These are phyloP conservation scores for Bombyx mandarina DNA, from an alignment of 1,140 invertebrate genomes.

Conservation along the genomic window DNA sequence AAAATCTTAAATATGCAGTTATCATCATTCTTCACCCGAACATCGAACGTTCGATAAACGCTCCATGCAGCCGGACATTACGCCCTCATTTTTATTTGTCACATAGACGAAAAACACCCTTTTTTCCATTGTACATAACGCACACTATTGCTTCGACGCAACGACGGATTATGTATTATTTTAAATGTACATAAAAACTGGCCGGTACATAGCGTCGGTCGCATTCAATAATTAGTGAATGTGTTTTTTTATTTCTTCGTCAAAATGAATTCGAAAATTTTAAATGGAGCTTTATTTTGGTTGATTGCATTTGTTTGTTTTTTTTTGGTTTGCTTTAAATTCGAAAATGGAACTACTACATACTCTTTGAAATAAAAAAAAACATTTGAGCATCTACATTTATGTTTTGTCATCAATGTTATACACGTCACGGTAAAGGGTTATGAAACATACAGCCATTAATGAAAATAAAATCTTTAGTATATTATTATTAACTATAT, in stretches of 20 bases:
- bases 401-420: no score
- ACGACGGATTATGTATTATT: constrained; percentile 12
- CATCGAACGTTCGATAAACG: constrained; percentile 47
- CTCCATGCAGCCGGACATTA: constrained; percentile 61
- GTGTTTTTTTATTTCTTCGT: constrained; percentile 36
- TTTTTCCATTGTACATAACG: constrained; percentile 55
- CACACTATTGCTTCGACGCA: constrained; percentile 21
- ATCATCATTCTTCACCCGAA: constrained; percentile 13
- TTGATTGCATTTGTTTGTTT: constrained; percentile 46
- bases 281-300: constrained; percentile 63
- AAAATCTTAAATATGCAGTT: constrained; percentile 10
- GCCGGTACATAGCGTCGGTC: constrained; percentile 36
- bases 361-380: no score
- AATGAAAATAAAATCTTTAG: no score
- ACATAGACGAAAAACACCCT: constrained; percentile 69
- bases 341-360: constrained; percentile 12
- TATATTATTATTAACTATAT: no score
- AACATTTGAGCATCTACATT: no score
- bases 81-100: constrained; percentile 69
- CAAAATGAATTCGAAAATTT: constrained; percentile 60
- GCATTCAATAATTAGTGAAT: constrained; percentile 63
- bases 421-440: no score
- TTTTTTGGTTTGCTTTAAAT: constrained; percentile 12
- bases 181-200: constrained; percentile 21
- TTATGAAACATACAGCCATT: no score